Percentiles rank a stretch among this genome's conserved stretches.
These are phyloP conservation scores for Merodon equestris DNA, from an alignment of 2,888 invertebrate genomes.

Conservation along the genomic window DNA sequence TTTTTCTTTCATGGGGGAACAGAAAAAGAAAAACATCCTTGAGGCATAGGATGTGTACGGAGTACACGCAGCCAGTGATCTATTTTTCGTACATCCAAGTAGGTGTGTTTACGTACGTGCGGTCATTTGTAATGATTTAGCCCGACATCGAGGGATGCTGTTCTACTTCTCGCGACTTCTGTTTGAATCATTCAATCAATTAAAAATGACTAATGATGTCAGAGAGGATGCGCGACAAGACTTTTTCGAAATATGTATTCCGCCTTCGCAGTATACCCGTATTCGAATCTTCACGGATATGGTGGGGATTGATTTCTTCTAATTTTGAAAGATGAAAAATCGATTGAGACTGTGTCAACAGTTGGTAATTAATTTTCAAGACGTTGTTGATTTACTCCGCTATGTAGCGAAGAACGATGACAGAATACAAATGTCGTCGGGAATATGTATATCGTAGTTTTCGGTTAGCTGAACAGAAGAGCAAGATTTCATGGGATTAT, in stretches of 20 bases:
- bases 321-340: constrained; percentile 68
- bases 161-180: constrained; percentile 38
- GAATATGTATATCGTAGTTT: too few species aligned
- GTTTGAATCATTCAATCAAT: constrained; percentile 66
- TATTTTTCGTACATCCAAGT: neutral
- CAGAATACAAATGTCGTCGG: too few species aligned
- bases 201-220: constrained; percentile 68
- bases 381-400: constrained; percentile 13
- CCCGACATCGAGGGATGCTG: constrained; percentile 55
- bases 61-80: neutral
- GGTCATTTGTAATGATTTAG: constrained; percentile 68
- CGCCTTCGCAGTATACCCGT: constrained; percentile 21
- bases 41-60: constrained; percentile 47
- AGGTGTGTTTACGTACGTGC: constrained; percentile 65
- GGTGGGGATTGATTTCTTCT: constrained; percentile 61
- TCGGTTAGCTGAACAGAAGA: too few species aligned
- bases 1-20: neutral
- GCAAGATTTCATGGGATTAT: too few species aligned
- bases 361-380: constrained; percentile 63
- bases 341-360: constrained; percentile 68
- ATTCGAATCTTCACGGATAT: constrained; percentile 26
- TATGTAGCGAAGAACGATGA: too few species aligned
- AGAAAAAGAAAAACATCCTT: constrained; percentile 33
- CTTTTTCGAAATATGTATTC: too few species aligned
- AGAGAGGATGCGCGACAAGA: constrained; percentile 49